Base-by-base conservation (phyloP, 2,888 invertebrate genomes). In the Amiota mariae region DNA sequence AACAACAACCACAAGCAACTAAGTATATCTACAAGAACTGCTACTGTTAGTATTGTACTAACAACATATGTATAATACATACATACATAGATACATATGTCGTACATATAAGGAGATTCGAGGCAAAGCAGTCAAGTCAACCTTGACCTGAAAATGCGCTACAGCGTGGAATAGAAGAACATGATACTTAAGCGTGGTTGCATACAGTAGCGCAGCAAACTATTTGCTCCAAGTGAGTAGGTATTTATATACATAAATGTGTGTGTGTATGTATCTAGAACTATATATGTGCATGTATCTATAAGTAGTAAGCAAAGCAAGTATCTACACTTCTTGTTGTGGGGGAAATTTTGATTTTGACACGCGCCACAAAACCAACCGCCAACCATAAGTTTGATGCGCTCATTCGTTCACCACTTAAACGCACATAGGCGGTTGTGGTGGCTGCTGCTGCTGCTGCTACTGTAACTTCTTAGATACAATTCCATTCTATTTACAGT, bases 91-190 rank as follows among this genome's bases (percentile, higher is more conserved):
- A 24, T 24, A 24, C 1, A 3, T 36, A 36, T 36, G 36, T 36
- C 36, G 36, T 36, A 36, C 36, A 36, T 36, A 36, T 36, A 36
- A 36, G 36, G 36, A 36, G 36, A 36, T 36, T 36, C 36, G 36
- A 59, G 59, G 59, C 12, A 20, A 68, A 51, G 54, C 36, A 4
- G 36, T 36, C 77, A 76, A 79, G 77, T 73, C 85, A 88, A 88
- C 88, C 88, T 88, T 88, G 88, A 89, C 88, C 88, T 89, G 88
- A 75, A 89, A 87, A 88, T 86, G 82, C 80, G 81, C 80, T 82
- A 79, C 78, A 78, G 73, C 70, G 24, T 61, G 70, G 71, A 76
- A 75, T 72, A 18, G 46, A 59, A 20, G 72, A 76, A 77, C 78
- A 85, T 86, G 77, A 74, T 77, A 82, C 85, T 85, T 81, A 76